These are phyloP conservation scores for Aeoliscus strigatus DNA, from an alignment of 2,797 vertebrate genomes.

Conservation along the genomic window DNA sequence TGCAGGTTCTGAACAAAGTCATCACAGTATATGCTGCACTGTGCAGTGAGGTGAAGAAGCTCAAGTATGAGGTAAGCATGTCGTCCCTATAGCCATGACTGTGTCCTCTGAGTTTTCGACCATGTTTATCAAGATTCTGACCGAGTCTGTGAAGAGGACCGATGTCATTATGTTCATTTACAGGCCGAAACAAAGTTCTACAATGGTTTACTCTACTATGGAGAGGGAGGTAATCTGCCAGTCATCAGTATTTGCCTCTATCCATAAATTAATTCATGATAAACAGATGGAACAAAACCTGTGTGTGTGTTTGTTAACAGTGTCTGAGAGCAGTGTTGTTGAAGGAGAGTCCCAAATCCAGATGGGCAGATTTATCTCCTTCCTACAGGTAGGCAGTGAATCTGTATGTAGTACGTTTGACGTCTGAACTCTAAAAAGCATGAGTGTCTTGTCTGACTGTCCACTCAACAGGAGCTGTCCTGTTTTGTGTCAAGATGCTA, in stretches of 20 bases:
- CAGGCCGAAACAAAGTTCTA: slow-evolving; percentile 98
- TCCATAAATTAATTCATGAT: slow-evolving; percentile 22
- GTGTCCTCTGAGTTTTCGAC: background rate
- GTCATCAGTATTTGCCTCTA: background rate
- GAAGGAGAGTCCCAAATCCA: slow-evolving; percentile 97
- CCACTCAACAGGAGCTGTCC: slow-evolving; percentile 83
- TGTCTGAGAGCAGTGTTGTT: slow-evolving; percentile 85
- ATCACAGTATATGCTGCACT: slow-evolving; percentile 97
- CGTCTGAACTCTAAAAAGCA: background rate
- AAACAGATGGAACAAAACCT: background rate
- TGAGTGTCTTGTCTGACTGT: slow-evolving; percentile 1
- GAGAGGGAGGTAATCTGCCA: slow-evolving; percentile 89
- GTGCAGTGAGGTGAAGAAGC: slow-evolving; percentile 96
- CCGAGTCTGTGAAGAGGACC: background rate
- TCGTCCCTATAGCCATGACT: background rate
- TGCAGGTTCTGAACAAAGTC: slow-evolving; percentile 96
- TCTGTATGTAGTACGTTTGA: background rate
- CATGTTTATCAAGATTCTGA: background rate
- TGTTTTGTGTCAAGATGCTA: slow-evolving; percentile 95
- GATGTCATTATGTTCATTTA: slow-evolving; percentile 25
- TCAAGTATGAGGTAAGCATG: slow-evolving; percentile 90
- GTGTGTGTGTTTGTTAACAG: slow-evolving; percentile 60
- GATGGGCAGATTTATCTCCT: slow-evolving; percentile 97
- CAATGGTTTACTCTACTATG: slow-evolving; percentile 95
- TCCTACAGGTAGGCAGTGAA: slow-evolving; percentile 82